Percentiles rank a stretch among this genome's conserved stretches.
Evolutionary conservation across 2,113 vertebrate genomes (phyloP).

Genomic region (Osmerus eperlanus): DNA sequence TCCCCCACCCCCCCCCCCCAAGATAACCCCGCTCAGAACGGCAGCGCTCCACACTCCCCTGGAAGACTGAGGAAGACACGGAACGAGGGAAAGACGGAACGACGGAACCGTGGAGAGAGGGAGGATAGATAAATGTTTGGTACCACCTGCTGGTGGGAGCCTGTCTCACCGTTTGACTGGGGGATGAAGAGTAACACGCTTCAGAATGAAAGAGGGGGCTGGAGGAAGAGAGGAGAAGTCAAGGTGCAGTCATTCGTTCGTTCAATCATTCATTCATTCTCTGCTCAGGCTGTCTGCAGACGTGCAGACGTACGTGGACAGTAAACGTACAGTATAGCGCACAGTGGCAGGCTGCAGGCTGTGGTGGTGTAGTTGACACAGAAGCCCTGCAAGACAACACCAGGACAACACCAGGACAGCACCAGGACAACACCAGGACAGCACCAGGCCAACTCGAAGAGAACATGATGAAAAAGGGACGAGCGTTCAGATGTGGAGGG

Average conservation of each 20-base stretch:
- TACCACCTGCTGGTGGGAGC: conserved; percentile 67
- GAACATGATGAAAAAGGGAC: no score
- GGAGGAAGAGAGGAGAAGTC: neutral
- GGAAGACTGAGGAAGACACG: neutral
- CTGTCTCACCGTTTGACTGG: conserved; percentile 46
- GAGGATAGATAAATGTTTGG: conserved; percentile 63
- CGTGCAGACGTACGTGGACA: no score
- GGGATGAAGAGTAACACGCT: neutral
- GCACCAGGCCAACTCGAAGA: no score
- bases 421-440: no score
- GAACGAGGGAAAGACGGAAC: conserved; percentile 9
- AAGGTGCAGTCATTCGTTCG: neutral
- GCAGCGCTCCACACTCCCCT: conserved; percentile 25
- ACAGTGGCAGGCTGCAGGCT: no score
- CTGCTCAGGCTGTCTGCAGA: no score
- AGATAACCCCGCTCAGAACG: conserved; percentile 17
- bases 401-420: no score
- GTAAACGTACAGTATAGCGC: no score
- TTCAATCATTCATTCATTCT: no score
- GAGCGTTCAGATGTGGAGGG: no score
- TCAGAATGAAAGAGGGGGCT: neutral
- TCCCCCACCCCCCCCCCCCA: conserved; percentile 4
- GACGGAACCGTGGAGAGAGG: conserved; percentile 17
- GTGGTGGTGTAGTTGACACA: no score
- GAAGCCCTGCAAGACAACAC: no score